Evolutionary conservation across 2,797 vertebrate genomes (phyloP), one percentile per base, ranked within the genome.

Genomic region (Lacerta agilis): DNA sequence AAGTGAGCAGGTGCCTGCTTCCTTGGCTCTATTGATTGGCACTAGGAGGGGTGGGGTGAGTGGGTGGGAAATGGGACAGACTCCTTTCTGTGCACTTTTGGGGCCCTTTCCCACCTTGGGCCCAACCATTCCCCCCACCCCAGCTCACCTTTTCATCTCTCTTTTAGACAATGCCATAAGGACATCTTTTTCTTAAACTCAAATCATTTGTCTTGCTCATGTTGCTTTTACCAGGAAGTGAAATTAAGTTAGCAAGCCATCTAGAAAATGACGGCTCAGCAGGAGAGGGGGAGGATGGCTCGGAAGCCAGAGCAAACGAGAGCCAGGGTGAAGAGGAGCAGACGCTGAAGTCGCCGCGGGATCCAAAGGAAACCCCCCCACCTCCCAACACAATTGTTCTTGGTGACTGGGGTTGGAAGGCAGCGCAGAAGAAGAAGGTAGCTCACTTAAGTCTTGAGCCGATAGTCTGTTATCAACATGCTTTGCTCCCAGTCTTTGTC

Each of bases 351-450:
- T 55, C 23, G 82, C 69, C 71, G 8, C 64, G 18, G 0, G 72
- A 75, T 72, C n/a, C 85, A 15, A 86, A 89, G 18, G 27, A 88
- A 49, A 0, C 75, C 0, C 73, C 0, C 9, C 45, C 86, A 13
- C 43, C 88, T 6, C 91, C 96, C 23, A 95, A 92, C 23, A 94
- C 97, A 64, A 91, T 93, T 0, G 81, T 99, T 78, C 95, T 99
- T 0, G 98, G 98, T 55, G 97, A 96, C 87, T 98, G 97, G 2
- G 90, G 97, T 3, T 96, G 79, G 87, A 98, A 96, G 91, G 90
- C 94, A 0, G 87, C 96, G 27, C 96, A 55, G 49, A 55, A 55
- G 49, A 55, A 96, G 17, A 99, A 98, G 98, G 99, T 99, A 96
- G 33, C 71, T 72, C 71, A 7, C 13, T 7, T 49, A 49, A 49